These are phyloP conservation scores for Crotalus viridis DNA, from an alignment of 2,113 vertebrate genomes.

Conservation along the genomic window DNA sequence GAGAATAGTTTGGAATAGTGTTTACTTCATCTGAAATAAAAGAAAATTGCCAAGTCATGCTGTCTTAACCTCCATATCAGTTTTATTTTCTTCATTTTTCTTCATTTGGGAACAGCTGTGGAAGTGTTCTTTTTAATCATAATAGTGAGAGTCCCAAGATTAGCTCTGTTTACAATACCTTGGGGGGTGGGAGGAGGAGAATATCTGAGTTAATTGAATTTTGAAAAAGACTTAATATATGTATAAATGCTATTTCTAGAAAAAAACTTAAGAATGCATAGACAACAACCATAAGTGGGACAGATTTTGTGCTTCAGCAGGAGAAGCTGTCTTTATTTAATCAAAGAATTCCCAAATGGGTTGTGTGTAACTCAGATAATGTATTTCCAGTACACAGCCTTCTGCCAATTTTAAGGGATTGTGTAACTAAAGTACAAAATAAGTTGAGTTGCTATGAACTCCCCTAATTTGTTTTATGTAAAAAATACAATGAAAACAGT, in stretches of 20 bases:
- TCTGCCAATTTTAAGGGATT: neutral
- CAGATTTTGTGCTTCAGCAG: conserved; percentile 72
- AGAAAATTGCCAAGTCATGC: conserved; percentile 60
- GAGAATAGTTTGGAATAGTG: neutral
- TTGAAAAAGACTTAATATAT: neutral
- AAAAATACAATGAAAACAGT: neutral
- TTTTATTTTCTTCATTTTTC: conserved; percentile 39
- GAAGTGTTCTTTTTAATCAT: conserved; percentile 70
- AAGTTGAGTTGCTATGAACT: neutral
- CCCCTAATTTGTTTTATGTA: neutral
- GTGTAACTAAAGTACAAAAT: conserved; percentile 1
- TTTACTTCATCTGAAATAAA: conserved; percentile 56
- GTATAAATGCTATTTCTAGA: neutral
- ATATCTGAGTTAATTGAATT: neutral
- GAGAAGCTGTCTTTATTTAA: conserved; percentile 62
- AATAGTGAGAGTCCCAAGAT: conserved; percentile 66
- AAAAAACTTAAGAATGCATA: conserved; percentile 64
- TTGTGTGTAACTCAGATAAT: neutral
- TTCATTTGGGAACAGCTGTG: conserved; percentile 37
- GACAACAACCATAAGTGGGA: conserved; percentile 72
- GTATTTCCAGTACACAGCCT: neutral
- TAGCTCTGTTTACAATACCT: conserved; percentile 41
- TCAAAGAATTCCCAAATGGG: conserved; percentile 32
- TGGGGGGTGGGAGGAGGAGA: neutral
- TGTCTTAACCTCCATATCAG: conserved; percentile 69